phyloP scores from a whole-genome alignment of 2,888 invertebrate genomes.

The Andrena fulva region DNA sequence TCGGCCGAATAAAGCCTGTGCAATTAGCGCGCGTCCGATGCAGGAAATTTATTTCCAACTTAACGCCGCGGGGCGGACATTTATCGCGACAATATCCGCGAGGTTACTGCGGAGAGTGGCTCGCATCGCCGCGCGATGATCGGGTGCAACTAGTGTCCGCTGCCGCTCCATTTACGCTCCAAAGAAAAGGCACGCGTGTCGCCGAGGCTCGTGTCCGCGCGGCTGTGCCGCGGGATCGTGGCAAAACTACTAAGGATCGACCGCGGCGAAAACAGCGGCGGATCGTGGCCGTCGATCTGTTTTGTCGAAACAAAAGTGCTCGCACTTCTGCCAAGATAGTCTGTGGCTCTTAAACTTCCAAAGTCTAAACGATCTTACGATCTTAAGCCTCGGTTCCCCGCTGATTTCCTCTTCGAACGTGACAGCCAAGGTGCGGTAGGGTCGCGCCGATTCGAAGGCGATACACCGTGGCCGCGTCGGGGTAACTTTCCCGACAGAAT shows the following conservation, averaged over 20 bases:
- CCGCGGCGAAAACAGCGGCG: conserved; percentile 48
- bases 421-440: background rate
- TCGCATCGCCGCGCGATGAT: too few relatives aligned
- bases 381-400: conserved; percentile 20
- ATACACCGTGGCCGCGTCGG: background rate
- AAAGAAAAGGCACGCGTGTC: background rate
- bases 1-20: too few relatives aligned
- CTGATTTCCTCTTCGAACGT: background rate
- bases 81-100: too few relatives aligned
- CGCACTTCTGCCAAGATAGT: conserved; percentile 46
- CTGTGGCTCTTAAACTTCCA: background rate
- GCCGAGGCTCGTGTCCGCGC: background rate
- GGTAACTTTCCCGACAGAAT: background rate
- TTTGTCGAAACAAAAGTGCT: conserved; percentile 65
- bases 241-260: conserved; percentile 37
- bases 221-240: background rate
- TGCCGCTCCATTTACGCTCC: too few relatives aligned
- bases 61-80: too few relatives aligned
- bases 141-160: too few relatives aligned
- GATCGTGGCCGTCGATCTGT: conserved; percentile 54
- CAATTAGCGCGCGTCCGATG: too few relatives aligned
- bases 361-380: conserved; percentile 30
- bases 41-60: too few relatives aligned
- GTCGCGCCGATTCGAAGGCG: background rate
- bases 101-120: too few relatives aligned